Base-by-base conservation (phyloP, 2,888 invertebrate species). In the Pseudococcus jackbeardsleyi region DNA sequence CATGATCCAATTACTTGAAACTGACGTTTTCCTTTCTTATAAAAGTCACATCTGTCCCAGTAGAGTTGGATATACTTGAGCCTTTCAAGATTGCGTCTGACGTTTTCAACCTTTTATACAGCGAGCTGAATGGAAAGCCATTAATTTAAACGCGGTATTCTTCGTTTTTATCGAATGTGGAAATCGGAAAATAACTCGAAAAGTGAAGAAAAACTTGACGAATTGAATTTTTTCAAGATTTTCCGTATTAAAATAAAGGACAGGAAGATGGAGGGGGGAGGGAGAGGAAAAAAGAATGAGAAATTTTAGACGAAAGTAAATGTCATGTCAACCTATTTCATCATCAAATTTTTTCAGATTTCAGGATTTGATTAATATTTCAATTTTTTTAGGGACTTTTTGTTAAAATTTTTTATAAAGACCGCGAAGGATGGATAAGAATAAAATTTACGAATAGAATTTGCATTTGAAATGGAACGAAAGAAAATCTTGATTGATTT, bases 1-100 rank as follows among this genome's bases (percentile, higher is more conserved):
- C 59, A 59, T 59, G 59, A 59, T 59, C 59, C 59, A 59, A 59
- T 59, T 59, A 59, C 59, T 59, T 19, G 59, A 59, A 19, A 59
- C 59, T 59, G 59, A 59, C n/a, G 59, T n/a, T 59, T 59, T 19
- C 19, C 26, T 59, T 59, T 59, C 59, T 59, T 19, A 59, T 33
- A 33, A 59, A 59, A 19, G 59, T 59, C 19, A n/a, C 19, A 19
- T 19, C 9, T 59, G 59, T 59, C 59, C 19, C 59, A 7, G 19
- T 6, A 19, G 59, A 9, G 7, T 59, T 19, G 59, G 59, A 59
- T 59, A 19, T n/a, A 59, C 19, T 59, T 8, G 59, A 59, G 59
- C 19, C 19, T 59, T 59, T 19, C 59, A 59, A 59, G 59, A 59
- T 59, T 59, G 19, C 11, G 7, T 59, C 59, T 59, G 59, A 59